Conservation (phyloP, 2,888 invertebrate species). For the Scaptomyza reducta region DNA sequence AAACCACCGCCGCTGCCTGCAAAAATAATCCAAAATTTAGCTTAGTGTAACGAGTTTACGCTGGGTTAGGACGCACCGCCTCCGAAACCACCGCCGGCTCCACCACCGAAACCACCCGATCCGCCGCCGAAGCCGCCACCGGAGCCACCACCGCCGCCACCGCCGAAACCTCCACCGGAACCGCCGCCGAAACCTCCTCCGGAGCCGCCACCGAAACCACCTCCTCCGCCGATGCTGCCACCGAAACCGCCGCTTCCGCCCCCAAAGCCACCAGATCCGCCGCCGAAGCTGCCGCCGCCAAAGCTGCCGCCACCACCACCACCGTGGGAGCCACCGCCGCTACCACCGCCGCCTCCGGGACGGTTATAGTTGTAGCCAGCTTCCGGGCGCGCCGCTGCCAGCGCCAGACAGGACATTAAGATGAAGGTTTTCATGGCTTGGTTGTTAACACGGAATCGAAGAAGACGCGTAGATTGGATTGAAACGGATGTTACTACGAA, state of each 20-base stretch:
- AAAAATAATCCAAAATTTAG: constrained; percentile 41
- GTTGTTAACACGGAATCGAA: constrained; percentile 24
- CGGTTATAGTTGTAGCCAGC: constrained; percentile 84
- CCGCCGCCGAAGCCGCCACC: constrained; percentile 53
- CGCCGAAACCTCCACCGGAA: constrained; percentile 50
- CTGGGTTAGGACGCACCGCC: constrained; percentile 59
- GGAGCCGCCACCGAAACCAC: constrained; percentile 51
- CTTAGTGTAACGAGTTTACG: constrained; percentile 2
- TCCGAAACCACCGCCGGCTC: constrained; percentile 61
- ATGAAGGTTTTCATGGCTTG: constrained; percentile 83
- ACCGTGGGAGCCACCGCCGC: constrained; percentile 71
- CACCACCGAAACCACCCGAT: constrained; percentile 56
- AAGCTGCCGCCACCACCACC: constrained; percentile 62
- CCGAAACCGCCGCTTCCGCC: constrained; percentile 50
- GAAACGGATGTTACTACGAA: constrained; percentile 23
- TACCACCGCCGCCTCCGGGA: constrained; percentile 83
- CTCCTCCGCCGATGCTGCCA: constrained; percentile 32
- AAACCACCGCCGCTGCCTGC: constrained; percentile 68
- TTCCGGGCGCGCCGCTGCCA: constrained; percentile 84
- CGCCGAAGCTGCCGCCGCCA: constrained; percentile 41
- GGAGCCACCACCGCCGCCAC: no score
- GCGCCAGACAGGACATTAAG: constrained; percentile 84
- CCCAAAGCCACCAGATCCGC: constrained; percentile 58
- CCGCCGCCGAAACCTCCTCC: constrained; percentile 62
- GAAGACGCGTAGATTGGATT: constrained; percentile 44